These are phyloP conservation scores for Drosophila albomicans DNA, from an alignment of 1,140 invertebrate genomes.

Conservation along the genomic window DNA sequence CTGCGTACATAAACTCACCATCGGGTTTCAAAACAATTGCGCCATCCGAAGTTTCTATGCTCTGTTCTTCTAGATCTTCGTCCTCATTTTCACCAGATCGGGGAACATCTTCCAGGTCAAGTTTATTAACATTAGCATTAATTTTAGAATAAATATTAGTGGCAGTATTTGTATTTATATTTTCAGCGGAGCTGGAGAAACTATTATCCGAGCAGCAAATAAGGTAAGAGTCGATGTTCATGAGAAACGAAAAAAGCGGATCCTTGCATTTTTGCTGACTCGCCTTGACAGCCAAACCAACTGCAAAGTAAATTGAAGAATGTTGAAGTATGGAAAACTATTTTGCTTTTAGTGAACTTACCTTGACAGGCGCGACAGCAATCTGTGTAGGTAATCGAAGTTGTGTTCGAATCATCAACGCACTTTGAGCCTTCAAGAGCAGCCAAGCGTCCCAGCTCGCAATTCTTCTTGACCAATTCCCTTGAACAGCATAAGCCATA, in stretches of 20 bases:
- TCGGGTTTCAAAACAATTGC: conserved; percentile 69
- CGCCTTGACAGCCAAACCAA: conserved; percentile 77
- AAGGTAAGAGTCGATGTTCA: conserved; percentile 70
- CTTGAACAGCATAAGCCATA: conserved; percentile 76
- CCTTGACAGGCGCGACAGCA: conserved; percentile 81
- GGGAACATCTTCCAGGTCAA: not conserved
- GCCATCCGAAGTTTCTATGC: conserved; percentile 48
- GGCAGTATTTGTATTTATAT: not conserved
- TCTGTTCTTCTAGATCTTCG: conserved; percentile 5
- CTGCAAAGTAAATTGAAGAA: conserved; percentile 7
- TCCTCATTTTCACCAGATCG: not conserved
- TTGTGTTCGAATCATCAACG: conserved; percentile 39
- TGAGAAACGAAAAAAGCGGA: conserved; percentile 66
- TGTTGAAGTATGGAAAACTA: not conserved
- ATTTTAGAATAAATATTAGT: no score
- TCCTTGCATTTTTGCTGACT: conserved; percentile 72
- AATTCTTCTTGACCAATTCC: conserved; percentile 63
- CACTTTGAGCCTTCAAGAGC: conserved; percentile 68
- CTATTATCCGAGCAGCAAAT: conserved; percentile 61
- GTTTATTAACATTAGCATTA: not conserved
- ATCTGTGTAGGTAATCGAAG: conserved; percentile 49
- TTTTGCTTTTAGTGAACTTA: not conserved
- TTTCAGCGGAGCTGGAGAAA: conserved; percentile 9
- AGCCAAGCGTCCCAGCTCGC: conserved; percentile 69
- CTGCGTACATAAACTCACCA: conserved; percentile 35